phyloP scores from a whole-genome alignment of 2,797 vertebrate genomes.

The Falco concolor region DNA sequence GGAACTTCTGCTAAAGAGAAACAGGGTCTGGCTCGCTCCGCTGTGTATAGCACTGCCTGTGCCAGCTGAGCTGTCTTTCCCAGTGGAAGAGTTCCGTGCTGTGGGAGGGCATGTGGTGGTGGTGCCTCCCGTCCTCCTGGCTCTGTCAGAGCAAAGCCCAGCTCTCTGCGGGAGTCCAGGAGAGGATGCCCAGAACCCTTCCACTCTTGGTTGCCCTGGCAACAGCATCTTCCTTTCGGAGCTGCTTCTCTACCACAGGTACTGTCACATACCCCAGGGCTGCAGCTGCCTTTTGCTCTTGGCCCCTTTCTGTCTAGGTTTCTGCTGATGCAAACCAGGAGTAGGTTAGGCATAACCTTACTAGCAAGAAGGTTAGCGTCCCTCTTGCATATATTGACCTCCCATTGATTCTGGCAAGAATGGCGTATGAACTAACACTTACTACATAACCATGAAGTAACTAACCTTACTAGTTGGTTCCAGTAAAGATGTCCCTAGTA shows the following conservation, averaged over 20 bases:
- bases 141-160: background rate
- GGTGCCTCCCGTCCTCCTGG: background rate
- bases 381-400: background rate
- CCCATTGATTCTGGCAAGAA: background rate
- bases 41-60: background rate
- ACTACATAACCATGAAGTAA: background rate
- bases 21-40: background rate
- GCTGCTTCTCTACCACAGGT: background rate
- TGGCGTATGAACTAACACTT: background rate
- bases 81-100: background rate
- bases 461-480: background rate
- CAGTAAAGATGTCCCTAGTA: background rate
- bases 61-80: slow-evolving; percentile 25
- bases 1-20: slow-evolving; percentile 4
- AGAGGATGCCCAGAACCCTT: background rate
- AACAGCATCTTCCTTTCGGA: background rate
- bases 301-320: background rate
- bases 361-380: background rate
- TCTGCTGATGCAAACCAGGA: background rate
- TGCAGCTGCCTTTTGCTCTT: background rate
- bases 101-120: background rate
- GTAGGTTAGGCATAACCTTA: background rate
- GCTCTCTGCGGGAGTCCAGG: background rate
- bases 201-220: background rate
- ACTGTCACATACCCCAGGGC: background rate